Percentiles rank a stretch among this genome's conserved stretches.
phyloP scores from a whole-genome alignment of 2,888 invertebrate genomes.

The Aleiodes testaceus region DNA sequence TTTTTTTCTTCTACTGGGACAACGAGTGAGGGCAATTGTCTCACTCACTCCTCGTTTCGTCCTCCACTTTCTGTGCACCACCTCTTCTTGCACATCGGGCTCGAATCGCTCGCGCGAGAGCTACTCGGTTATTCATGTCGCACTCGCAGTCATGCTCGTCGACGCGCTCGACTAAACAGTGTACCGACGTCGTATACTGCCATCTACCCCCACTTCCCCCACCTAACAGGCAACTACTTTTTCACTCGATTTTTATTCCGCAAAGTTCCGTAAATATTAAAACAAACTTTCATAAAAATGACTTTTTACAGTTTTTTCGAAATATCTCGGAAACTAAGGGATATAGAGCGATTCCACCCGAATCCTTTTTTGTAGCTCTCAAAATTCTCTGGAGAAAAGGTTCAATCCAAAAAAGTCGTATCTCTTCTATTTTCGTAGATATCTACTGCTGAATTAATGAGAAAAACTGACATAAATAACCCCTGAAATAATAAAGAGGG shows the following conservation, averaged over 20 bases:
- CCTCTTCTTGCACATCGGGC: constrained; percentile 34
- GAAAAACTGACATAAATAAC: neutral
- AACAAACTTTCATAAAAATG: too few relatives aligned
- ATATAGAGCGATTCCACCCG: too few relatives aligned
- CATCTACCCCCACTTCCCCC: constrained; percentile 45
- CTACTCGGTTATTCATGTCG: constrained; percentile 72
- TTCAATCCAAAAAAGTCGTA: too few relatives aligned
- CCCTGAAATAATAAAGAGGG: constrained; percentile 30
- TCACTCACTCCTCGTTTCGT: constrained; percentile 7
- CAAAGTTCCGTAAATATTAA: too few relatives aligned
- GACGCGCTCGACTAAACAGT: constrained; percentile 66
- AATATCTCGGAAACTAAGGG: too few relatives aligned
- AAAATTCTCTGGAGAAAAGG: too few relatives aligned
- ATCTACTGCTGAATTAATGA: too few relatives aligned
- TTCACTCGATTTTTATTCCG: too few relatives aligned
- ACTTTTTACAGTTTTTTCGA: too few relatives aligned
- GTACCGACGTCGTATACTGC: constrained; percentile 47
- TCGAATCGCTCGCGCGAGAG: constrained; percentile 50
- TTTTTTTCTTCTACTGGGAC: neutral
- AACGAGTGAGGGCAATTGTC: neutral
- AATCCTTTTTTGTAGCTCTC: too few relatives aligned
- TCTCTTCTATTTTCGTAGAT: too few relatives aligned
- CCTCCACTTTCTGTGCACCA: constrained; percentile 23
- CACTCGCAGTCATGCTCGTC: constrained; percentile 66
- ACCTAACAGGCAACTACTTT: neutral